Evolutionary conservation across 2,797 vertebrate species (phyloP).

Genomic region (Pogonophryne albipinna): DNA sequence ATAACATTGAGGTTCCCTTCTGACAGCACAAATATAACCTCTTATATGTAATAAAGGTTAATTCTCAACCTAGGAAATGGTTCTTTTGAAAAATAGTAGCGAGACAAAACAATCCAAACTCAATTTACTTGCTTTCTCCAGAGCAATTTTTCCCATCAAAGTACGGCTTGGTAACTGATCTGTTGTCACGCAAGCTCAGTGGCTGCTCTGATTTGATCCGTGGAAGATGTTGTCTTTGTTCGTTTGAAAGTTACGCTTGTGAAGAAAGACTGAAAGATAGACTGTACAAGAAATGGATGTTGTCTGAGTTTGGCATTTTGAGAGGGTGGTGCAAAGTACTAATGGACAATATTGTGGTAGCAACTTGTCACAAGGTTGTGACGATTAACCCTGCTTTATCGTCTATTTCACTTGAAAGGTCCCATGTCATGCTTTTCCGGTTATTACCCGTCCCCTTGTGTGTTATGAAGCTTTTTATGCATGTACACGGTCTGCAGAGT

Average conservation of each 20-base stretch:
- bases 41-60: not conserved
- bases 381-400: no score
- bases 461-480: no score
- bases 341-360: no score
- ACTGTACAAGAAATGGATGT: no score
- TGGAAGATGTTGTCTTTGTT: not conserved
- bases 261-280: not conserved
- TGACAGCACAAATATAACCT: not conserved
- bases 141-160: not conserved
- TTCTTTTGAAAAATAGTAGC: not conserved
- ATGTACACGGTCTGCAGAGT: no score
- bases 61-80: not conserved
- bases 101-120: slow-evolving; percentile 11
- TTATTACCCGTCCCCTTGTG: no score
- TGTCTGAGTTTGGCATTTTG: no score
- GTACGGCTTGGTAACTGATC: not conserved
- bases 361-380: no score
- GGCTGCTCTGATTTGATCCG: not conserved
- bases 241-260: not conserved
- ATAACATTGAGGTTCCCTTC: not conserved
- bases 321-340: no score
- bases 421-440: no score
- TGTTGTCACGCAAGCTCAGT: not conserved
- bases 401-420: no score
- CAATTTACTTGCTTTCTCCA: not conserved